phyloP scores from a whole-genome alignment of 2,113 vertebrate genomes.

The Chelonoidis abingdonii region DNA sequence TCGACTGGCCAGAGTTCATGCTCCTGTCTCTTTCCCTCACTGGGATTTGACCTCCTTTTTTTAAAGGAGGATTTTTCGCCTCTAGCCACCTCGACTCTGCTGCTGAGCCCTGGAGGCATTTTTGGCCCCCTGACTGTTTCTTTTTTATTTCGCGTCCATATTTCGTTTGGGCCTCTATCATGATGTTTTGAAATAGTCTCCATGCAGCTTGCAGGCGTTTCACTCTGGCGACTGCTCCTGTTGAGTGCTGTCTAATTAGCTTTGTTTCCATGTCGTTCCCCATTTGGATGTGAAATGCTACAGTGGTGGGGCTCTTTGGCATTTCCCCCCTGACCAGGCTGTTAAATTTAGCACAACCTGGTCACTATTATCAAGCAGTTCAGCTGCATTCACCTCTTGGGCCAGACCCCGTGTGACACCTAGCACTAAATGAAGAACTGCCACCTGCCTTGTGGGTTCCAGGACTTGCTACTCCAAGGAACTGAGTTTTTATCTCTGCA shows the following conservation, averaged over 20 bases:
- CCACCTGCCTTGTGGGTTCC: too few species aligned
- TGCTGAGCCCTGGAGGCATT: background rate
- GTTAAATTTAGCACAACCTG: background rate
- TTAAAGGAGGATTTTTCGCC: background rate
- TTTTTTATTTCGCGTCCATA: too few species aligned
- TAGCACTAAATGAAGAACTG: background rate
- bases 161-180: background rate
- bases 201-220: background rate
- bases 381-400: background rate
- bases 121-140: background rate
- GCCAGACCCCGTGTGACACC: too few species aligned
- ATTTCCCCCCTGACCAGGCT: background rate
- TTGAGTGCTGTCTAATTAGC: background rate
- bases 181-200: background rate
- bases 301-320: background rate
- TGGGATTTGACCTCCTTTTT: background rate
- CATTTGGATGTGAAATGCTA: background rate
- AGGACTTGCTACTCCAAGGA: background rate
- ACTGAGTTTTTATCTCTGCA: background rate
- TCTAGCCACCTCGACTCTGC: background rate
- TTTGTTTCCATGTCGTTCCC: accelerated
- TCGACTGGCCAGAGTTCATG: too few species aligned
- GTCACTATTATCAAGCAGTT: background rate
- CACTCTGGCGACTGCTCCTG: background rate
- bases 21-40: background rate